A percentile compares a stretch with the other conserved stretches of the same genome.
Evolutionary conservation across 2,888 invertebrate genomes (phyloP).

Genomic region (Lithophane ornitopus): DNA sequence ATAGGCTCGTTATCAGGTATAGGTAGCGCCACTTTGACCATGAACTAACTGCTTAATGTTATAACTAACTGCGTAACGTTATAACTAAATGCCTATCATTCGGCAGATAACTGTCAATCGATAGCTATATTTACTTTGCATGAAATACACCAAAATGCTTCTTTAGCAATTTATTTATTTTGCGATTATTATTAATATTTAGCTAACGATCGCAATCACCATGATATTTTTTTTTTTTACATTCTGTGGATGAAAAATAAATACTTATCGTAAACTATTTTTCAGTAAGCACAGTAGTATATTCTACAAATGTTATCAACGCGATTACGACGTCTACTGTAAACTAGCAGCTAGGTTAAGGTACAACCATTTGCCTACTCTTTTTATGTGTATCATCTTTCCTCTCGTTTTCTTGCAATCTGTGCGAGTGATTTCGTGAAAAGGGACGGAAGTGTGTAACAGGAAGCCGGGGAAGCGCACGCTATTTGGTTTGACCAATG

Average conservation of each 20-base stretch:
- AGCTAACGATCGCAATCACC: neutral
- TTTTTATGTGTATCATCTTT: no score
- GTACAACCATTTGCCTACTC: no score
- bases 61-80: conserved; percentile 49
- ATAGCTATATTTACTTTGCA: conserved; percentile 46
- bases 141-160: conserved; percentile 50
- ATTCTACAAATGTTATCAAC: neutral
- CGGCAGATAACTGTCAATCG: conserved; percentile 40
- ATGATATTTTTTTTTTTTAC: conserved; percentile 8
- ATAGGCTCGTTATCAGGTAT: conserved; percentile 52
- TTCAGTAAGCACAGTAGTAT: conserved; percentile 2
- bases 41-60: conserved; percentile 53
- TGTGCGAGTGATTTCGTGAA: no score
- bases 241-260: neutral
- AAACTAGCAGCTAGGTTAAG: no score
- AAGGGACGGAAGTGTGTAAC: no score
- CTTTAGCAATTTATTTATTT: conserved; percentile 25
- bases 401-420: no score
- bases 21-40: conserved; percentile 58
- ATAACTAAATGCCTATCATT: conserved; percentile 27
- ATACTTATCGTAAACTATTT: neutral
- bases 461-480: no score
- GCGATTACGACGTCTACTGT: neutral
- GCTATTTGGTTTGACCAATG: no score
- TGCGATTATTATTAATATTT: conserved; percentile 15